phyloP scores from a whole-genome alignment of 2,888 invertebrate species.

The Malthinus flaveolus region DNA sequence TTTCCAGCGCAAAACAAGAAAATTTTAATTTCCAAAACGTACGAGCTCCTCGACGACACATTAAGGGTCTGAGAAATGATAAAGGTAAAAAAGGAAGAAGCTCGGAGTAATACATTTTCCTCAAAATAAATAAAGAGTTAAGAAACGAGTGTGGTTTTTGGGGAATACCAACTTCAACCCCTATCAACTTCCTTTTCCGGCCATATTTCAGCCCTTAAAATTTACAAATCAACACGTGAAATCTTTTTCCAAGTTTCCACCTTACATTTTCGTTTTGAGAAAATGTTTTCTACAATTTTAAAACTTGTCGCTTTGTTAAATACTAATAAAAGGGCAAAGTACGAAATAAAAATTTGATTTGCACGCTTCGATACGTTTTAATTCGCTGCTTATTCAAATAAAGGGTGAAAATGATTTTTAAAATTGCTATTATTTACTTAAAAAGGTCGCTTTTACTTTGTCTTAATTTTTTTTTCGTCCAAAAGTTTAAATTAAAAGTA shows the following conservation, averaged over 20 bases:
- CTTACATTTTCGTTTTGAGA: too few relatives aligned
- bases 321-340: conserved; percentile 13
- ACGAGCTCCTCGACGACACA: too few relatives aligned
- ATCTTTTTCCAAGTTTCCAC: conserved; percentile 12
- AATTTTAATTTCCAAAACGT: too few relatives aligned
- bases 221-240: conserved; percentile 47
- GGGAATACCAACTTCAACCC: conserved; percentile 23
- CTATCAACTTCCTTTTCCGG: conserved; percentile 46
- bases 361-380: conserved; percentile 46
- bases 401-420: conserved; percentile 35
- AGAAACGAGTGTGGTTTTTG: conserved; percentile 22
- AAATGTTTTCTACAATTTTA: not conserved
- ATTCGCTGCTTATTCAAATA: conserved; percentile 45
- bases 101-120: conserved; percentile 24
- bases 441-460: conserved; percentile 14
- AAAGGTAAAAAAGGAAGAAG: conserved; percentile 16
- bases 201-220: conserved; percentile 47
- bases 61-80: not conserved
- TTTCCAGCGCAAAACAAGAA: too few relatives aligned
- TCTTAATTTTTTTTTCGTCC: too few relatives aligned
- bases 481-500: not conserved
- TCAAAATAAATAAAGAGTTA: conserved; percentile 28
- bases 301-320: conserved; percentile 1
- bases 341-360: conserved; percentile 44
- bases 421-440: conserved; percentile 27